Evolutionary conservation across 2,113 vertebrate genomes (phyloP), one percentile per base, ranked within the genome.

Genomic region (Sardina pilchardus): DNA sequence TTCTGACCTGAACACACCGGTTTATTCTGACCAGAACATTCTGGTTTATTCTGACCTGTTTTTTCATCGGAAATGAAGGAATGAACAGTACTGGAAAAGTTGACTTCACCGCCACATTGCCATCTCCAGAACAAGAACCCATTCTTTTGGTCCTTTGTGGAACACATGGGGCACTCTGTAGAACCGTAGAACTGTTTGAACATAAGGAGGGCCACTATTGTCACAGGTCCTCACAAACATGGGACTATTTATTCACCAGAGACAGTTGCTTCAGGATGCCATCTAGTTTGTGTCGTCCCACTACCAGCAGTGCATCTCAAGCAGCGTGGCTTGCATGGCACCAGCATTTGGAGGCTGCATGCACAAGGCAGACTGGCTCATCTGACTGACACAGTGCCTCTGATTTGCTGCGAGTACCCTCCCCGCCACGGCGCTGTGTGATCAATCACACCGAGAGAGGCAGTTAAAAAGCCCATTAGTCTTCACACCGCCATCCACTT

Each of bases 401-500:
- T 78, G 71, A 78, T 78, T 78, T 78, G 71, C 14, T 78, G 16
- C 36, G 30, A 17, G 71, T 36, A 4, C 0, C 14, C 71, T 36
- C 10, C 7, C 26, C 26, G 30, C 30, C 71, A 78, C 34, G 30
- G 24, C 26, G 8, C n/a, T 34, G 63, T 36, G 71, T 78, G 34
- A 78, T 78, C 71, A 17, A 78, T 78, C 71, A 78, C 30, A 78
- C 26, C n/a, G n/a, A 5, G 71, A 78, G 34, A 78, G 71, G 71
- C 71, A 36, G 71, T 36, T 34, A 78, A 17, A 78, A 30, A 34
- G 26, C 71, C 71, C 26, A 36, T 78, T 78, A 78, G 26, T 34
- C 26, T 75, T 30, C 67, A 14, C 34, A 14, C 71, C 1, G 71
- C 71, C 71, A 78, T 16, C 71, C 71, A 36, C 71, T 78, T 17